phyloP scores from a whole-genome alignment of 2,888 invertebrate species.

The Polyommatus iphigenia region DNA sequence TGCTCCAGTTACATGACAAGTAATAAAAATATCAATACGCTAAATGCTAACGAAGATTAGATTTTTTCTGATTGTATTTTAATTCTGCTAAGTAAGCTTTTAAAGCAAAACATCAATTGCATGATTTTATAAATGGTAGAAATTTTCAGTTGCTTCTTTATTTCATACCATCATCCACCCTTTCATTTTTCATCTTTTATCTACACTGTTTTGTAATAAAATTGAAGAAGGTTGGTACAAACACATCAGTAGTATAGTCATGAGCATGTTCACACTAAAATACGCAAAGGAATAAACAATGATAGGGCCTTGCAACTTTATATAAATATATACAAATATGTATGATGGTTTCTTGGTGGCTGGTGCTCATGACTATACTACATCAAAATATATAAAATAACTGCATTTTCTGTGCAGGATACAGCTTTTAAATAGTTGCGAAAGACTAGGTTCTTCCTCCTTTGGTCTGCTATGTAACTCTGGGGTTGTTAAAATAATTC shows the following conservation, averaged over 20 bases:
- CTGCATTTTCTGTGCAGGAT: too few species aligned
- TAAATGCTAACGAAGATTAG: neutral
- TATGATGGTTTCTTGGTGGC: neutral
- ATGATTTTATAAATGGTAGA: neutral
- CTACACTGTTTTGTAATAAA: neutral
- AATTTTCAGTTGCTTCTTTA: neutral
- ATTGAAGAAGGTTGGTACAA: neutral
- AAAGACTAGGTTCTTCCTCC: too few species aligned
- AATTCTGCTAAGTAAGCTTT: neutral
- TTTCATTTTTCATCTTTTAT: neutral
- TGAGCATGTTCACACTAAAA: neutral
- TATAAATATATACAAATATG: too few species aligned
- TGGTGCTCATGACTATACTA: neutral
- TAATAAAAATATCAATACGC: neutral
- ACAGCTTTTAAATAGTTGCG: too few species aligned
- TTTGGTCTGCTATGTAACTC: too few species aligned
- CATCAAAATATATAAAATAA: too few species aligned
- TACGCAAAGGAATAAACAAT: neutral
- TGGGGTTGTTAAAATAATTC: too few species aligned
- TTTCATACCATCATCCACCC: neutral
- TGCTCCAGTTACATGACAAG: neutral
- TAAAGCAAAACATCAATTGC: neutral
- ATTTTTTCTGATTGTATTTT: conserved; percentile 5
- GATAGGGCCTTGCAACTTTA: too few species aligned
- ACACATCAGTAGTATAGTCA: neutral